phyloP scores from a whole-genome alignment of 2,797 vertebrate genomes.

The Peromyscus nudipes region DNA sequence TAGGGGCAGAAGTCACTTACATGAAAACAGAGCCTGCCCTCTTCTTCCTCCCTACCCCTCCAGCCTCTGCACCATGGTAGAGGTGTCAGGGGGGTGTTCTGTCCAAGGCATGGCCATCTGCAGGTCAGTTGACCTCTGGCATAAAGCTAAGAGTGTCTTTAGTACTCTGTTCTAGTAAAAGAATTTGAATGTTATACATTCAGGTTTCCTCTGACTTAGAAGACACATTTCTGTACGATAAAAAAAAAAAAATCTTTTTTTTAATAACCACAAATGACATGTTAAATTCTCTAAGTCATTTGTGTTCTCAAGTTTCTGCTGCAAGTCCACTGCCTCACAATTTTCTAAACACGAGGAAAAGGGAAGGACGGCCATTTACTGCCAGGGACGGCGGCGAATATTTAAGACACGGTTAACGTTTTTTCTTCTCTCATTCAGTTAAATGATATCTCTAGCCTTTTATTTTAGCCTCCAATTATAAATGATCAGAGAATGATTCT shows the following conservation, averaged over 20 bases:
- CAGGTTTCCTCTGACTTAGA: conserved; percentile 68
- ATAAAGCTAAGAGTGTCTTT: background rate
- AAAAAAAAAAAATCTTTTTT: background rate
- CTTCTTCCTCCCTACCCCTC: accelerated
- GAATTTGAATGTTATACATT: background rate
- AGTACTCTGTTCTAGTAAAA: conserved; percentile 40
- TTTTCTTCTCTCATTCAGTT: conserved; percentile 49
- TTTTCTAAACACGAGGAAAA: conserved; percentile 66
- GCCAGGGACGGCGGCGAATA: conserved; percentile 53
- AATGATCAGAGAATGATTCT: conserved; percentile 46
- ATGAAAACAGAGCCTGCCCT: background rate
- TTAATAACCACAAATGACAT: conserved; percentile 75
- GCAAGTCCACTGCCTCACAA: conserved; percentile 56
- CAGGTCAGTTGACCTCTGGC: background rate
- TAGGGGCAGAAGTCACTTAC: background rate
- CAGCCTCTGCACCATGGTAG: background rate
- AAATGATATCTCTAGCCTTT: conserved; percentile 70
- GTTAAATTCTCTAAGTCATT: conserved; percentile 75
- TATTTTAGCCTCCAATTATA: conserved; percentile 60
- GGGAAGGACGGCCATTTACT: conserved; percentile 49
- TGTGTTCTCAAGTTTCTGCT: conserved; percentile 73
- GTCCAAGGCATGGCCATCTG: background rate
- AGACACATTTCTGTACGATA: conserved; percentile 29
- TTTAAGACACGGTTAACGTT: background rate
- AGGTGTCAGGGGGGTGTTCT: background rate